Base-by-base conservation (phyloP, 2,113 vertebrate genomes). In the Coptodon bakossiorum region DNA sequence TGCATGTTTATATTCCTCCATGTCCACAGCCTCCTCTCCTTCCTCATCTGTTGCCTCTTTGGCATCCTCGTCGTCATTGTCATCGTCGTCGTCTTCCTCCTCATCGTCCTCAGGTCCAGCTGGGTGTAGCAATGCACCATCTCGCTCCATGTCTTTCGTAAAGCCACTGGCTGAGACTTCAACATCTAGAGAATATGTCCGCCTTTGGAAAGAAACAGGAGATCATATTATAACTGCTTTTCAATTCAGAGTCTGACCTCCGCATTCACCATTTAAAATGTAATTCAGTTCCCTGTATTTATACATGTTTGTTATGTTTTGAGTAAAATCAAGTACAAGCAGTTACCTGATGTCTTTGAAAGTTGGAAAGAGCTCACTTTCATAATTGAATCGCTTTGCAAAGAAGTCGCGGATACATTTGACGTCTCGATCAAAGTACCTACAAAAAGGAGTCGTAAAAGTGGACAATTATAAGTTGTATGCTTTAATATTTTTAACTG, bases 341-440 rank as follows among this genome's bases (percentile, higher is more conserved):
- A 93, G 94, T 93, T 92, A 99, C 99, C 97, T 98, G 92, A 98
- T 96, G 59, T 99, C 97, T 93, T 95, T 96, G 93, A 99, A 99
- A 4, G 96, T 93, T 86, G 99, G 99, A 90, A 97, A 99, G 81
- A 99, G 97, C 83, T 99, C 98, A 84, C 98, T 99, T 96, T 99
- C 98, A 2, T 98, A 99, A 90, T 84, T 96, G 91, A 94, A 99
- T 52, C 97, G 96, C 87, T 94, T 99, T 57, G 97, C 96, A 92
- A 99, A 99, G 95, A 98, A 99, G 93, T 98, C 98, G 91, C 96
- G 89, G 86, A 99, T 92, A 71, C 98, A 99, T 94, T 97, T 99
- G 83, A 99, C 98, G 91, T 99, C 98, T 94, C 99, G 96, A 93
- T 99, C 97, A 95, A 99, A 99, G 95, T 99, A 99, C 98, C 99